phyloP scores from a whole-genome alignment of 2,888 invertebrate genomes.

The Palloptera scutellata region DNA sequence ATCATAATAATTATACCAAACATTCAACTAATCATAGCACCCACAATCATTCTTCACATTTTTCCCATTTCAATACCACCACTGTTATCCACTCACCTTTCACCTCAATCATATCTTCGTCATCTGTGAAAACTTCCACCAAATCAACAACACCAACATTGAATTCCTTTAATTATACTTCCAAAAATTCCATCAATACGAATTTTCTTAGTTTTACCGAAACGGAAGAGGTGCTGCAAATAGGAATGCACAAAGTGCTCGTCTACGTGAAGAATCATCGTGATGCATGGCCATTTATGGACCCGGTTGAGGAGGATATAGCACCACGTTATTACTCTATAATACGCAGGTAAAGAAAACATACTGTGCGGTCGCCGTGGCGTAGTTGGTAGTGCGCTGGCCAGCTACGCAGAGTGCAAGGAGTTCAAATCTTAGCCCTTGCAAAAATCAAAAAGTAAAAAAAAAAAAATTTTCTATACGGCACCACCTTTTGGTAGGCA shows the following conservation, averaged over 20 bases:
- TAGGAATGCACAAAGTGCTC: constrained; percentile 91
- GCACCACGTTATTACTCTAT: constrained; percentile 86
- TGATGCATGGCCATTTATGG: constrained; percentile 94
- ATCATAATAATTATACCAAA: constrained; percentile 36
- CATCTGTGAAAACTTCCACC: constrained; percentile 23
- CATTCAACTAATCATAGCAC: constrained; percentile 40
- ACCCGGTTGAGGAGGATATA: constrained; percentile 91
- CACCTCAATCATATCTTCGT: constrained; percentile 31
- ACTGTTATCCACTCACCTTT: constrained; percentile 36
- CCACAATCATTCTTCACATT: constrained; percentile 33
- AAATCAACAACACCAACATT: constrained; percentile 29
- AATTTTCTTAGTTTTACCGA: constrained; percentile 75
- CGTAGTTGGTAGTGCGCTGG: too few species aligned
- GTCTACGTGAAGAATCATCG: constrained; percentile 87
- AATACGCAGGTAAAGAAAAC: constrained; percentile 66
- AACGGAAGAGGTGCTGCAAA: constrained; percentile 84
- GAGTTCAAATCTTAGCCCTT: too few species aligned
- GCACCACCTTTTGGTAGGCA: too few species aligned
- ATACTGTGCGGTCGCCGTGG: too few species aligned
- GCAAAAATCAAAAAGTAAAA: too few species aligned
- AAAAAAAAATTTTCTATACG: too few species aligned
- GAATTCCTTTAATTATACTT: constrained; percentile 48
- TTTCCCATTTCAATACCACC: constrained; percentile 32
- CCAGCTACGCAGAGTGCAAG: too few species aligned
- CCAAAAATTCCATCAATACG: constrained; percentile 60